Conservation (phyloP, 1,140 invertebrate genomes). For the Saccostrea glomerata region DNA sequence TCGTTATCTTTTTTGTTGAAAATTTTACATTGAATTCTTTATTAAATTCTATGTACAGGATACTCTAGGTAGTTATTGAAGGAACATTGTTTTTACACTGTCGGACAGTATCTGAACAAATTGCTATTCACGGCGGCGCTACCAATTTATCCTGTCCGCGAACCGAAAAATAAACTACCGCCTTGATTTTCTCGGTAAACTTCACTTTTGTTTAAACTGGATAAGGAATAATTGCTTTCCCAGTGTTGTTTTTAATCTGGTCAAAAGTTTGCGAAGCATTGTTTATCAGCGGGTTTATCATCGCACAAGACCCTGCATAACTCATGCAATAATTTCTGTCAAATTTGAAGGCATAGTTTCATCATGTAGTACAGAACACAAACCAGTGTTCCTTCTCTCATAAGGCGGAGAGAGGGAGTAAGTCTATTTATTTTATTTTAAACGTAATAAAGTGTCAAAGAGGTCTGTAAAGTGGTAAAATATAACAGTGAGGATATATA, state of each 20-base stretch:
- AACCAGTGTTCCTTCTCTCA: neutral
- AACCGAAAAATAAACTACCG: conserved; percentile 36
- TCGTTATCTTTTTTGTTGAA: too few relatives aligned
- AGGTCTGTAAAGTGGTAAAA: neutral
- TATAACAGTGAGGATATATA: neutral
- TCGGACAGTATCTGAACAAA: neutral
- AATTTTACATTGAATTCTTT: too few relatives aligned
- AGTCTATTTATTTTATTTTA: neutral
- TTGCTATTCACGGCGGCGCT: conserved; percentile 26
- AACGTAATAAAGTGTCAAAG: neutral
- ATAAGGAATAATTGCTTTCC: conserved; percentile 32
- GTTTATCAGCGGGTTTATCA: conserved; percentile 23
- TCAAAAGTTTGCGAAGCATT: conserved; percentile 9
- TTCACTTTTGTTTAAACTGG: conserved; percentile 36
- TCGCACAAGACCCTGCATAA: conserved; percentile 29
- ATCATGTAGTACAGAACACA: conserved; percentile 1
- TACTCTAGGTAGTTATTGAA: too few relatives aligned
- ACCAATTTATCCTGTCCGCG: conserved; percentile 26
- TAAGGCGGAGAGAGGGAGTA: neutral
- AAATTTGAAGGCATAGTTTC: neutral
- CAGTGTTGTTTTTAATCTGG: conserved; percentile 35
- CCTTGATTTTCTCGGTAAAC: conserved; percentile 23
- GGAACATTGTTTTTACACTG: neutral
- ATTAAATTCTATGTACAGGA: too few relatives aligned
- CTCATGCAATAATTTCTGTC: conserved; percentile 26